Evolutionary conservation across 2,888 invertebrate species (phyloP).

Genomic region (Baronia brevicornis): DNA sequence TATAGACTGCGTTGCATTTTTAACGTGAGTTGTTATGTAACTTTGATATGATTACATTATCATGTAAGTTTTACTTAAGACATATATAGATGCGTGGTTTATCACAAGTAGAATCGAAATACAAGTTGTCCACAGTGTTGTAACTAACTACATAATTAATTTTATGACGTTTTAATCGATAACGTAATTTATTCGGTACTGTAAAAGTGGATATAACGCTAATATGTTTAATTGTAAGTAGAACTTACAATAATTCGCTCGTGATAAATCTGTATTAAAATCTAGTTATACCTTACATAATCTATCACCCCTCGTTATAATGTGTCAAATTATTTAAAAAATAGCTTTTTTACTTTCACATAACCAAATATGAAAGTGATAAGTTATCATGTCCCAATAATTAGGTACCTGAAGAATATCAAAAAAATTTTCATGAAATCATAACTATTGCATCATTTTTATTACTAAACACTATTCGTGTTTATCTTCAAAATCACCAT

Average conservation of each 20-base stretch:
- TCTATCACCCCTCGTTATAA: slow-evolving; percentile 24
- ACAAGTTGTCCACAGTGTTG: slow-evolving; percentile 3
- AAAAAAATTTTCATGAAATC: slow-evolving; percentile 33
- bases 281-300: slow-evolving; percentile 1
- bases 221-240: slow-evolving; percentile 40
- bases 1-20: slow-evolving; percentile 70
- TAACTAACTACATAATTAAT: slow-evolving; percentile 9
- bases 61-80: slow-evolving; percentile 25
- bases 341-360: slow-evolving; percentile 13
- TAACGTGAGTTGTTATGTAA: slow-evolving; percentile 46
- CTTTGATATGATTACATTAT: slow-evolving; percentile 23
- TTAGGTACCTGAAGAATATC: slow-evolving; percentile 66
- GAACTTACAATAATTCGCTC: slow-evolving; percentile 43
- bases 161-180: too few species aligned
- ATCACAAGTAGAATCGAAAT: slow-evolving; percentile 8
- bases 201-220: too few species aligned
- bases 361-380: too few species aligned
- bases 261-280: slow-evolving; percentile 39
- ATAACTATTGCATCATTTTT: slow-evolving; percentile 24
- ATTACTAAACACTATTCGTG: slow-evolving; percentile 26
- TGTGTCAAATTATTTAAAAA: slow-evolving; percentile 24
- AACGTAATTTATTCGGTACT: too few species aligned
- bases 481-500: slow-evolving; percentile 20
- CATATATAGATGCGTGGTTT: slow-evolving; percentile 20
- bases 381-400: slow-evolving; percentile 47